Conservation (phyloP, 2,888 invertebrate species). For the Platypus cylindrus region DNA sequence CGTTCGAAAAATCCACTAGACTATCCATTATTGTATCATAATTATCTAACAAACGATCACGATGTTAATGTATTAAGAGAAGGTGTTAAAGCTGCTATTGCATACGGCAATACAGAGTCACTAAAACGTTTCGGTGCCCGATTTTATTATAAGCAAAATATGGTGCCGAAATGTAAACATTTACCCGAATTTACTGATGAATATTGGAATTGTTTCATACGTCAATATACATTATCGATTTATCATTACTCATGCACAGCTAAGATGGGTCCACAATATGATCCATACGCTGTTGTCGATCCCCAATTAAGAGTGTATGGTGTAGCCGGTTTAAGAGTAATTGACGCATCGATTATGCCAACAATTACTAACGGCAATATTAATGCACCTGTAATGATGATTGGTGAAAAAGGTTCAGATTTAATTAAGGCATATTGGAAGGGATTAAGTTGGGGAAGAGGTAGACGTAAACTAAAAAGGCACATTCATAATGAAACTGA, state of each 20-base stretch:
- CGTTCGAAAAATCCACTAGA: conserved; percentile 50
- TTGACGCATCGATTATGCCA: conserved; percentile 84
- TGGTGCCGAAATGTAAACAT: conserved; percentile 70
- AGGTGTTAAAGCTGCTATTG: conserved; percentile 75
- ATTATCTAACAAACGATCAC: conserved; percentile 77
- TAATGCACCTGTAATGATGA: conserved; percentile 80
- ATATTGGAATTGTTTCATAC: conserved; percentile 74
- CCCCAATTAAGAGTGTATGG: conserved; percentile 56
- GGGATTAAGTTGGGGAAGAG: conserved; percentile 16
- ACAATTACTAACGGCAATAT: conserved; percentile 77
- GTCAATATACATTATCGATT: conserved; percentile 79
- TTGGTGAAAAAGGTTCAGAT: conserved; percentile 76
- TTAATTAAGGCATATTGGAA: conserved; percentile 49
- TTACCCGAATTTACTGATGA: conserved; percentile 65
- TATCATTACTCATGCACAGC: conserved; percentile 76
- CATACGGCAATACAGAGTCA: conserved; percentile 65
- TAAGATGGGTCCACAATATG: conserved; percentile 69
- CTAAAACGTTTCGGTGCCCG: conserved; percentile 68
- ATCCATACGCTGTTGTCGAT: conserved; percentile 74
- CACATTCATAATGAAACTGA: conserved; percentile 13
- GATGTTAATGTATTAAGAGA: conserved; percentile 75
- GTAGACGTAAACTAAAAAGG: conserved; percentile 12
- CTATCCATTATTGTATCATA: conserved; percentile 81
- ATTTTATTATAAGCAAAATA: conserved; percentile 51
- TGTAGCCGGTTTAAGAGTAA: conserved; percentile 57